Percentiles rank a stretch among this genome's conserved stretches.
phyloP scores from a whole-genome alignment of 2,888 invertebrate genomes.

The Heteromyza rotundicornis region DNA sequence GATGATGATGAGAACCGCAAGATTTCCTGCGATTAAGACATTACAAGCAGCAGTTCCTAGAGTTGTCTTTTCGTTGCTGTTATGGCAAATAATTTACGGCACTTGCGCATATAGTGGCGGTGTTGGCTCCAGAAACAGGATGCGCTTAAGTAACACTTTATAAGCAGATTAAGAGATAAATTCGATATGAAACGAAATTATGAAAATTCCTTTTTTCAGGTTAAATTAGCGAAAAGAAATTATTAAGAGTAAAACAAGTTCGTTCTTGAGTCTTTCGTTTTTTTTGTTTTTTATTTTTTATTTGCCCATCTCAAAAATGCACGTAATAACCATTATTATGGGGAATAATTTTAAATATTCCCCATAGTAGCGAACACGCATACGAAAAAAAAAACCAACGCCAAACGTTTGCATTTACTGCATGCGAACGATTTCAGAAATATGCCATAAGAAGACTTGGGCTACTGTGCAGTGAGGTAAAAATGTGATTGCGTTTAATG shows the following conservation, averaged over 20 bases:
- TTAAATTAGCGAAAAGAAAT: background rate
- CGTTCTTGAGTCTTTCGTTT: constrained; percentile 29
- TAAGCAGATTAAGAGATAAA: background rate
- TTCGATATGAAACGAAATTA: background rate
- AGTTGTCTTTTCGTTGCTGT: no score
- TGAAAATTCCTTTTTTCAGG: no score
- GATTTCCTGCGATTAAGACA: constrained; percentile 22
- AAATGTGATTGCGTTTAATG: constrained; percentile 24
- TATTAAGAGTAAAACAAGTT: constrained; percentile 2
- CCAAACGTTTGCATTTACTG: background rate
- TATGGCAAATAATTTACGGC: background rate
- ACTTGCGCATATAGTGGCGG: background rate
- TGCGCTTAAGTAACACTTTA: constrained; percentile 4
- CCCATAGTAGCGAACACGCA: background rate
- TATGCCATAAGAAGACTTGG: no score
- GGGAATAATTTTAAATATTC: background rate
- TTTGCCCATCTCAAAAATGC: background rate
- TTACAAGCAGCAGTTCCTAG: constrained; percentile 13
- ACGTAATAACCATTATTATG: background rate
- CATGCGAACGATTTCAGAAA: background rate
- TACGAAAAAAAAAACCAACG: background rate
- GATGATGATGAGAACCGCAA: constrained; percentile 10
- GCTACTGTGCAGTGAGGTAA: constrained; percentile 30
- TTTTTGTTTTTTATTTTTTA: no score
- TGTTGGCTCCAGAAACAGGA: constrained; percentile 6